phyloP scores from a whole-genome alignment of 2,888 invertebrate species.

The Harpalus rubripes region DNA sequence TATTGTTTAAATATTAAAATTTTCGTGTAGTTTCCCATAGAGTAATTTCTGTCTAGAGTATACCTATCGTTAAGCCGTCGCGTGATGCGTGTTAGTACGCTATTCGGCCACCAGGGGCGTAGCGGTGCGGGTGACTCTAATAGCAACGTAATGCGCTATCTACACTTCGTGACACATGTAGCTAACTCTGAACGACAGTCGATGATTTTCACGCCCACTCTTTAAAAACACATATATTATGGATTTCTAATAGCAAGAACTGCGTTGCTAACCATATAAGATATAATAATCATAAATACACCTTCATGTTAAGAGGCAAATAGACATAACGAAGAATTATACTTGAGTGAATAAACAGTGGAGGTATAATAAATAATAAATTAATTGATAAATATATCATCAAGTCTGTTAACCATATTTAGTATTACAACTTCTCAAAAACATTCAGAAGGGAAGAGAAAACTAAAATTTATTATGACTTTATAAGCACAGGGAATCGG shows the following conservation, averaged over 20 bases:
- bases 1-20: not conserved
- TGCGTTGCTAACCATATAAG: not conserved
- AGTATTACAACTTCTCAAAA: not conserved
- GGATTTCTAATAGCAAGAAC: slow-evolving; percentile 25
- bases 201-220: slow-evolving; percentile 53
- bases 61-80: slow-evolving; percentile 4
- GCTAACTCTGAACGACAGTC: slow-evolving; percentile 7
- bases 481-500: no score
- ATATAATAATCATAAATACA: not conserved
- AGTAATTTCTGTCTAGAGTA: not conserved
- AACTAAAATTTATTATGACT: no score
- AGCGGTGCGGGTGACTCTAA: slow-evolving; percentile 2
- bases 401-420: not conserved
- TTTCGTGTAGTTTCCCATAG: not conserved
- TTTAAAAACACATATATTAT: slow-evolving; percentile 61
- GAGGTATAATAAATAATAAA: not conserved
- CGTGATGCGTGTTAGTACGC: slow-evolving; percentile 37
- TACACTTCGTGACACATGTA: slow-evolving; percentile 56
- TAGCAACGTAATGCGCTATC: slow-evolving; percentile 44
- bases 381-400: not conserved
- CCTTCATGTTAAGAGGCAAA: not conserved
- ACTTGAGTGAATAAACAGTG: not conserved
- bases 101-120: slow-evolving; percentile 32
- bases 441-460: not conserved
- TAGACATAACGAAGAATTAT: not conserved